Evolutionary conservation across 2,113 vertebrate species (phyloP), one percentile per base, ranked within the genome.

Genomic region (Ailuropoda melanoleuca): DNA sequence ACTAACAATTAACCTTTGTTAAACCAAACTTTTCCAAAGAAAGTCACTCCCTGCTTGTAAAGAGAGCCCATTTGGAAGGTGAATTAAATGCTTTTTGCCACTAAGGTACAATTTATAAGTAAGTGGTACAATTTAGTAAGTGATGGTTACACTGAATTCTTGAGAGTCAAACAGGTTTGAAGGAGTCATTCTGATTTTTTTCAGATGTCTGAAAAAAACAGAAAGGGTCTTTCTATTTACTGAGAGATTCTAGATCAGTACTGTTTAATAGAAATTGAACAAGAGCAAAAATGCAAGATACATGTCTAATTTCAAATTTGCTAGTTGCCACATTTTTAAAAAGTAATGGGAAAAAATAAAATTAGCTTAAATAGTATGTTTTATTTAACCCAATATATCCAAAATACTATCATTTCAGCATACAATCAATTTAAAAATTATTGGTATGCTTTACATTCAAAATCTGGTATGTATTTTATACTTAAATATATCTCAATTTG

Each of bases 1-100:
- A 92, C 53, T 78, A 72, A 86, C 90, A 95, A 92, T 96, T 96
- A 96, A 92, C 96, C 50, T 81, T 68, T 95, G 84, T 87, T 93
- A 87, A 78, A 53, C 62, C 55, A 53, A 86, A 62, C 8, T 75
- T 96, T 92, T 77, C 74, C 58, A 58, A 85, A 88, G 68, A 84
- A 77, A 90, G 50, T 95, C 46, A 77, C 89, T 95, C 86, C 23
- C 15, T 64, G 4, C 53, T 96, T 75, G 17, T 85, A 88, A 96
- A 91, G 37, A 68, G 48, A 92, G 37, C 31, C 31, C 82, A 60
- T 84, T 75, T 68, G 4, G 31, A 97, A 82, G 46, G 12, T 60
- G 2, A 83, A 92, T 58, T 81, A 31, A 62, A 55, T 55, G 2
- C 6, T 66, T 81, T 75, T 89, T 81, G 4, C 37, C 31, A 31